These are phyloP conservation scores for Neosalanx taihuensis DNA, from an alignment of 2,797 vertebrate genomes.

Conservation along the genomic window DNA sequence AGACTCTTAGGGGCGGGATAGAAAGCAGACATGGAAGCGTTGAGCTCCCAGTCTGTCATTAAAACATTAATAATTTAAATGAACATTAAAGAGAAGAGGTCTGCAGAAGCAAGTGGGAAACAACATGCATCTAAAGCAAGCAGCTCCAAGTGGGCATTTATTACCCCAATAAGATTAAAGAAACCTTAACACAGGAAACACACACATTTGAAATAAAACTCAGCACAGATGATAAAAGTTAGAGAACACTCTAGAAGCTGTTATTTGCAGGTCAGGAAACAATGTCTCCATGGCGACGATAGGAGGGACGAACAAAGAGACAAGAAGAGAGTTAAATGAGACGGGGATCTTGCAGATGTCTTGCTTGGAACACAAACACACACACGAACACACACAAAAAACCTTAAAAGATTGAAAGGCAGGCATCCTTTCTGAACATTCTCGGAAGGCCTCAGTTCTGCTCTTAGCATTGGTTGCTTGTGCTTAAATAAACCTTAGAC, in stretches of 20 bases:
- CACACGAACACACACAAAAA: slow-evolving; percentile 35
- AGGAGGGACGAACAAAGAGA: slow-evolving; percentile 12
- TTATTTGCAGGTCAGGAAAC: slow-evolving; percentile 16
- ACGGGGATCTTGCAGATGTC: slow-evolving; percentile 40
- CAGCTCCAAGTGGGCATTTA: slow-evolving; percentile 31
- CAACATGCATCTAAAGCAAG: slow-evolving; percentile 14
- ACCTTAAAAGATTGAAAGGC: slow-evolving; percentile 8
- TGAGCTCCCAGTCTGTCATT: slow-evolving; percentile 52
- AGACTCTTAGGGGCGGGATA: slow-evolving; percentile 49
- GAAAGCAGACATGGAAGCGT: slow-evolving; percentile 37
- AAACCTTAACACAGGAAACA: slow-evolving; percentile 6
- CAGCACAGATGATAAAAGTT: too few species aligned
- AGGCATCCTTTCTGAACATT: slow-evolving; percentile 30
- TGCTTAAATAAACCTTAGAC: slow-evolving; percentile 38
- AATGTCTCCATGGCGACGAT: slow-evolving; percentile 3
- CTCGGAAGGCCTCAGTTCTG: slow-evolving; percentile 26
- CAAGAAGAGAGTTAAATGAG: slow-evolving; percentile 21
- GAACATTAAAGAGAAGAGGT: slow-evolving; percentile 52
- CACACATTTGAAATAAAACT: too few species aligned
- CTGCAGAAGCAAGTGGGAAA: slow-evolving; percentile 10
- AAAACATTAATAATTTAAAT: slow-evolving; percentile 64
- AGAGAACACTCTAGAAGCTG: not conserved
- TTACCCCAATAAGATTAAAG: not conserved
- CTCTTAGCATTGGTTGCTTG: slow-evolving; percentile 37
- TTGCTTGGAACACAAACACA: not conserved